phyloP scores from a whole-genome alignment of 2,797 vertebrate species.

The Perodicticus potto region DNA sequence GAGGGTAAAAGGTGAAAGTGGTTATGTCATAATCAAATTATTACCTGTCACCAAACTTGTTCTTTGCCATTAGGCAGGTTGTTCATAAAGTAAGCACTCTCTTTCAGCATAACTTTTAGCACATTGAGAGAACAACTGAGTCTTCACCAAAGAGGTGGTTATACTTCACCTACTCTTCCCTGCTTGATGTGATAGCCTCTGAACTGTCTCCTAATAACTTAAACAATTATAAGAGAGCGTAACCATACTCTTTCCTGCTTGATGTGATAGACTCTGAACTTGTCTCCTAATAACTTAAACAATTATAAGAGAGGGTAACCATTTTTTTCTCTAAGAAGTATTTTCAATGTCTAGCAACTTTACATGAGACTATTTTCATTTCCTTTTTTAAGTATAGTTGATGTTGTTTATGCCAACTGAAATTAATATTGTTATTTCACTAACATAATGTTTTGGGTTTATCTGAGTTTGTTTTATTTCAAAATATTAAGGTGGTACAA shows the following conservation, averaged over 20 bases:
- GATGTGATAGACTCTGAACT: neutral
- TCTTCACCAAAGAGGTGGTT: neutral
- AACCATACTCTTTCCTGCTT: neutral
- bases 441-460: neutral
- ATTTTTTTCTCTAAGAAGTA: neutral
- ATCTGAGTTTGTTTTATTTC: neutral
- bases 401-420: neutral
- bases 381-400: neutral
- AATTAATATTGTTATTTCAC: neutral
- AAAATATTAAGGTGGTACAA: neutral
- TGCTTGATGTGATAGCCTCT: neutral
- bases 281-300: neutral
- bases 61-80: neutral
- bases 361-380: neutral
- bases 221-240: neutral
- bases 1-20: neutral
- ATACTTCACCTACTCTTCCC: neutral
- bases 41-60: neutral
- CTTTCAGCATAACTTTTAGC: neutral
- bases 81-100: neutral
- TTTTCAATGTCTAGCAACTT: slow-evolving; percentile 57
- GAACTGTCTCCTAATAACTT: neutral
- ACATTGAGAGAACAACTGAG: neutral
- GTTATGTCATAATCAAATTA: neutral
- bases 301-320: neutral